phyloP scores from a whole-genome alignment of 2,797 vertebrate genomes.

The Leptodactylus fallax region DNA sequence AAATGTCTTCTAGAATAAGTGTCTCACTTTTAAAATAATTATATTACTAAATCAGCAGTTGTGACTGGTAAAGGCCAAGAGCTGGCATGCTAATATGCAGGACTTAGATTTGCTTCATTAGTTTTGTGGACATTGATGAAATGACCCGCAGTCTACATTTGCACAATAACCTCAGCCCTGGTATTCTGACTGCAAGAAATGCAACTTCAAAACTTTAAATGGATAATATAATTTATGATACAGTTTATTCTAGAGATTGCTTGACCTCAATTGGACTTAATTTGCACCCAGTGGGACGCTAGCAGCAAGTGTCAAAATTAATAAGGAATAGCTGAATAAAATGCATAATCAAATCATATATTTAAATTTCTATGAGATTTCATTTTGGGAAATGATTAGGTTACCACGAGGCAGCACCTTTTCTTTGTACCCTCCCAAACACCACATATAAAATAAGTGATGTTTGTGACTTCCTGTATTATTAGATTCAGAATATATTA shows the following conservation, averaged over 20 bases:
- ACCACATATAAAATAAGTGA: not conserved
- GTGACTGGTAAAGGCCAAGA: constrained; percentile 52
- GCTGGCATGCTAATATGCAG: constrained; percentile 58
- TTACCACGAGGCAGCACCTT: not conserved
- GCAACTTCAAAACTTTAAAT: constrained; percentile 47
- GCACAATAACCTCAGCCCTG: constrained; percentile 44
- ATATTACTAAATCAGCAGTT: constrained; percentile 62
- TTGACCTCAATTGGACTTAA: constrained; percentile 56
- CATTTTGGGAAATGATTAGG: not conserved
- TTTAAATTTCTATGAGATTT: constrained; percentile 40
- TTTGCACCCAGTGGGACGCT: constrained; percentile 46
- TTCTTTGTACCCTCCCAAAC: not conserved
- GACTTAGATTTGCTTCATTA: constrained; percentile 63
- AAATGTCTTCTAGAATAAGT: constrained; percentile 49
- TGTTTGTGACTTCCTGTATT: not conserved
- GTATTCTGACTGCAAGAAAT: constrained; percentile 41
- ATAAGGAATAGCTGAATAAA: constrained; percentile 53
- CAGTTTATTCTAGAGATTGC: constrained; percentile 47
- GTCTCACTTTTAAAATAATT: constrained; percentile 61
- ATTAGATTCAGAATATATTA: not conserved
- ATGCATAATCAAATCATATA: constrained; percentile 51
- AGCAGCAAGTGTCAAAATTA: constrained; percentile 56
- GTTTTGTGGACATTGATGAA: constrained; percentile 63
- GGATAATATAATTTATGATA: constrained; percentile 57
- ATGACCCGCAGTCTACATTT: constrained; percentile 56